Percentiles rank a stretch among this genome's conserved stretches.
Conservation (phyloP, 2,888 invertebrate species). For the Apomyelois bistriatella region DNA sequence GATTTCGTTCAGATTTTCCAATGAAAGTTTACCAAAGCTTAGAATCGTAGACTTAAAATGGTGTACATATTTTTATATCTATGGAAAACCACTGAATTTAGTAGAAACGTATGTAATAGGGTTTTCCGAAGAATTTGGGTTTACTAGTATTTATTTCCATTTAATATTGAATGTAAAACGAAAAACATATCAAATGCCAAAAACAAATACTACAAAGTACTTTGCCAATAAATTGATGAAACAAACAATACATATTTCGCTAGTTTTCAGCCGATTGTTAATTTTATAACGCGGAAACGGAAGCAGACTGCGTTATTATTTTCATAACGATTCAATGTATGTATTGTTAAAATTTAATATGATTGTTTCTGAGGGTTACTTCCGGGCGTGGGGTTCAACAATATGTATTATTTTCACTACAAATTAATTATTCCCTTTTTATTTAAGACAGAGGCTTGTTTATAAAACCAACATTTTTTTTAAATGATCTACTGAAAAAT, state of each 20-base stretch:
- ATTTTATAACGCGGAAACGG: conserved; percentile 29
- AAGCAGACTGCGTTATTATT: conserved; percentile 18
- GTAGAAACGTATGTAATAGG: too few relatives aligned
- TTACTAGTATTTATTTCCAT: too few relatives aligned
- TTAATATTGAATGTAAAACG: neutral
- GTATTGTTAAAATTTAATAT: conserved; percentile 5
- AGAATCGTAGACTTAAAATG: too few relatives aligned
- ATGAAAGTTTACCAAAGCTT: too few relatives aligned
- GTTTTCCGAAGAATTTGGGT: too few relatives aligned
- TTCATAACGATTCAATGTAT: neutral
- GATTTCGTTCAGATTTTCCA: too few relatives aligned
- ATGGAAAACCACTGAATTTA: too few relatives aligned
- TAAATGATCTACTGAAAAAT: too few relatives aligned
- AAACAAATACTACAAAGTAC: neutral
- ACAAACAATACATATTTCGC: conserved; percentile 27
- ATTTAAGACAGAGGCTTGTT: too few relatives aligned
- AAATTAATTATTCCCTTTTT: too few relatives aligned
- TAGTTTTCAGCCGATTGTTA: conserved; percentile 30
- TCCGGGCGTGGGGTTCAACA: neutral
- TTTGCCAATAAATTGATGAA: conserved; percentile 14
- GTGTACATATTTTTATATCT: too few relatives aligned
- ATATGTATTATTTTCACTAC: neutral
- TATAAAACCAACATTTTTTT: too few relatives aligned
- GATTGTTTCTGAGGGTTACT: neutral
- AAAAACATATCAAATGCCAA: neutral